These are phyloP conservation scores for Pachliopta kotzebuea DNA, from an alignment of 2,888 invertebrate genomes.

Conservation along the genomic window DNA sequence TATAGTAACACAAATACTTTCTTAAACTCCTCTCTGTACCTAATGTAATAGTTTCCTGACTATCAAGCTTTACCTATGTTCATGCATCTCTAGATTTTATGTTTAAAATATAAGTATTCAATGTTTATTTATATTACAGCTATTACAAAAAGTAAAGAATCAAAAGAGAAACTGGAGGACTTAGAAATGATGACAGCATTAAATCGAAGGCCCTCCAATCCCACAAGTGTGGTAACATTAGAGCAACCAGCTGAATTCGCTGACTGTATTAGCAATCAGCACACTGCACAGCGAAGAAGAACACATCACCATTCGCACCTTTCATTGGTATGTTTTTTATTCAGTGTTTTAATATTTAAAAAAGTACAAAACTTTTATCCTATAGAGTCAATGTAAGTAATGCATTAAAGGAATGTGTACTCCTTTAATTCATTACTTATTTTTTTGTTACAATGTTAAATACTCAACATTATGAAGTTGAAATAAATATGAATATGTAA, in stretches of 20 bases:
- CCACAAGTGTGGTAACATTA: conserved; percentile 69
- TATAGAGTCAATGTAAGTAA: too few relatives aligned
- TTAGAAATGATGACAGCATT: conserved; percentile 73
- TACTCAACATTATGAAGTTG: too few relatives aligned
- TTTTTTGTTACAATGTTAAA: too few relatives aligned
- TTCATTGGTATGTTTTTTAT: conserved; percentile 52
- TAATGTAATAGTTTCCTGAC: too few relatives aligned
- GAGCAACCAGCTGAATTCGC: conserved; percentile 76
- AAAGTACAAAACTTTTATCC: too few relatives aligned
- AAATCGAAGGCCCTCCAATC: conserved; percentile 63
- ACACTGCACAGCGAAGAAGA: conserved; percentile 73
- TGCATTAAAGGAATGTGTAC: too few relatives aligned
- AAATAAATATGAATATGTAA: too few relatives aligned
- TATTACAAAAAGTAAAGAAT: conserved; percentile 81
- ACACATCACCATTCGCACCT: conserved; percentile 62
- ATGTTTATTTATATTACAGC: conserved; percentile 54
- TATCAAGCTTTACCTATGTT: neutral
- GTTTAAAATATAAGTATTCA: neutral
- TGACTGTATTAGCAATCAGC: conserved; percentile 82
- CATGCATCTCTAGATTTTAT: neutral
- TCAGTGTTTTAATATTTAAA: neutral
- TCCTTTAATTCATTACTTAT: too few relatives aligned
- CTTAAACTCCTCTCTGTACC: too few relatives aligned
- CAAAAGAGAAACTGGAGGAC: conserved; percentile 81
- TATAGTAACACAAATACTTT: too few relatives aligned